Conservation (phyloP, 2,888 invertebrate species). For the Melieria omissa region DNA sequence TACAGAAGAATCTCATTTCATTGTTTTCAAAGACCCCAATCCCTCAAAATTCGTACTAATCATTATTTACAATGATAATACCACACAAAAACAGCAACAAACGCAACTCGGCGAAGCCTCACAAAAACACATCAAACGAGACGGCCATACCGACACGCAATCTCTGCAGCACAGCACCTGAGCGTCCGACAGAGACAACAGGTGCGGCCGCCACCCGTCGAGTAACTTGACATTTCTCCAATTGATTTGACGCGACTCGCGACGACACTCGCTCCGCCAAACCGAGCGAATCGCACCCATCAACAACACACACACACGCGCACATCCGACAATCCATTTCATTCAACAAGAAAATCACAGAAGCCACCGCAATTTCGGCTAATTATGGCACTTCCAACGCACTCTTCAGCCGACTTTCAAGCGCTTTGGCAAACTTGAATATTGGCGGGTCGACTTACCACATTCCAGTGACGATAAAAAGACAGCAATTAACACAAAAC, state of each 20-base stretch:
- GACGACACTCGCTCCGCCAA: background rate
- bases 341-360: slow-evolving; percentile 34
- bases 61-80: too few species aligned
- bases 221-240: slow-evolving; percentile 1
- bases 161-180: background rate
- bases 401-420: slow-evolving; percentile 32
- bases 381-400: slow-evolving; percentile 15
- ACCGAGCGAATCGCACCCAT: slow-evolving; percentile 16
- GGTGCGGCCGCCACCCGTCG: background rate
- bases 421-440: background rate
- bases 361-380: slow-evolving; percentile 39
- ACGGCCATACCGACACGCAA: background rate
- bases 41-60: too few species aligned
- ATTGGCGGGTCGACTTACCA: slow-evolving; percentile 47
- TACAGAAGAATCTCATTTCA: too few species aligned
- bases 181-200: slow-evolving; percentile 3
- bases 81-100: too few species aligned
- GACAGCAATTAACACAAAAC: slow-evolving; percentile 52
- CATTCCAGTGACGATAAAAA: slow-evolving; percentile 51
- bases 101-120: background rate
- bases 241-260: background rate
- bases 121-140: background rate
- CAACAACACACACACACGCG: slow-evolving; percentile 34
- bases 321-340: slow-evolving; percentile 41
- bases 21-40: too few species aligned